phyloP scores from a whole-genome alignment of 2,113 vertebrate species.

The Tachycineta bicolor region DNA sequence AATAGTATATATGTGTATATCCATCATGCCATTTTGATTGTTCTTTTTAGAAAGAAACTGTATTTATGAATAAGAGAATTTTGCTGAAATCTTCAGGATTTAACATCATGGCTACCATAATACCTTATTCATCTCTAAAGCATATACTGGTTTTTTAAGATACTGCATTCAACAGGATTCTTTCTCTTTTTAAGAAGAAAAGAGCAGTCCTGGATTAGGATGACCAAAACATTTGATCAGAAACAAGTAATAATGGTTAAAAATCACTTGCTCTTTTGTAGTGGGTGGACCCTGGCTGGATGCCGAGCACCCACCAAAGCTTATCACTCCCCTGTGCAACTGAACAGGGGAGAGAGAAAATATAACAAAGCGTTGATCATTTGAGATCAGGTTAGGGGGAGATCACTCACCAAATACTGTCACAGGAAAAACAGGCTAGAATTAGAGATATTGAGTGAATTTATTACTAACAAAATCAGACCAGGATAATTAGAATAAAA shows the following conservation, averaged over 20 bases:
- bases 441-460: not conserved
- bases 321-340: not conserved
- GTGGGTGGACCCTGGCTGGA: not conserved
- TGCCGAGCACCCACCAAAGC: not conserved
- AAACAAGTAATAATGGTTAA: not conserved
- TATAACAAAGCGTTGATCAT: not conserved
- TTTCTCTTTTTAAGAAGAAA: not conserved
- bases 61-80: not conserved
- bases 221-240: not conserved
- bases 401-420: not conserved
- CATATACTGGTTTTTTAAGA: not conserved
- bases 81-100: not conserved
- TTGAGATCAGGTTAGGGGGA: accelerated
- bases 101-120: not conserved
- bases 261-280: not conserved
- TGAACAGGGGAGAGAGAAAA: not conserved
- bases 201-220: not conserved
- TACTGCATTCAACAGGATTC: not conserved
- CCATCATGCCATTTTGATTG: not conserved
- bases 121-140: not conserved
- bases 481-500: not conserved
- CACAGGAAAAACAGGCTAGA: not conserved
- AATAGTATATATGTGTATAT: not conserved
- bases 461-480: not conserved
- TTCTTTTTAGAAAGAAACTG: not conserved